phyloP scores from a whole-genome alignment of 2,888 invertebrate genomes.

The Nomada ferruginata region DNA sequence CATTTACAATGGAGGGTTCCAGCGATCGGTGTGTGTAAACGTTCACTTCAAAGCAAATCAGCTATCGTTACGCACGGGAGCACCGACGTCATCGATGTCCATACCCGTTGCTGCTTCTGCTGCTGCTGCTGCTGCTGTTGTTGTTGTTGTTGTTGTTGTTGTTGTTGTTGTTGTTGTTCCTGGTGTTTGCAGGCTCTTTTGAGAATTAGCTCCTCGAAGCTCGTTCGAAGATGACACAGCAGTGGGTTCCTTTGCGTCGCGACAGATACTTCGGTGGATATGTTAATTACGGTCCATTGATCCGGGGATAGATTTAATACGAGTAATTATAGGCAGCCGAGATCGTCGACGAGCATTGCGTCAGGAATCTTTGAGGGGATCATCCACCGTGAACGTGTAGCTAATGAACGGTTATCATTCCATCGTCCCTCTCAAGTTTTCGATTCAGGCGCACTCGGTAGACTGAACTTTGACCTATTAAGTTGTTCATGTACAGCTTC shows the following conservation, averaged over 20 bases:
- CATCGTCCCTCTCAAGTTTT: not conserved
- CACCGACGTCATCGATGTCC: slow-evolving; percentile 61
- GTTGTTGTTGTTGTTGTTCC: not conserved
- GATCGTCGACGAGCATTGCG: slow-evolving; percentile 23
- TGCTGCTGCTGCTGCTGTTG: slow-evolving; percentile 31
- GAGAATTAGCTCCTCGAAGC: slow-evolving; percentile 59
- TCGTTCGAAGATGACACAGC: slow-evolving; percentile 36
- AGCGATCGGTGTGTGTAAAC: slow-evolving; percentile 58
- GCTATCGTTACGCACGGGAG: slow-evolving; percentile 68
- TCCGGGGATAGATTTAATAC: slow-evolving; percentile 28
- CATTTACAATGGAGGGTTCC: slow-evolving; percentile 53
- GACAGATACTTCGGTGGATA: slow-evolving; percentile 30
- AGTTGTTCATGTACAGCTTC: too few species aligned
- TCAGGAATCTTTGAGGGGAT: slow-evolving; percentile 26
- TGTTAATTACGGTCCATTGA: slow-evolving; percentile 36
- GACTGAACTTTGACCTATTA: not conserved
- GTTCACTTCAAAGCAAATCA: slow-evolving; percentile 72
- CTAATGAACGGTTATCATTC: slow-evolving; percentile 7
- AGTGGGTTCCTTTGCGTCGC: slow-evolving; percentile 26
- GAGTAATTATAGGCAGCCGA: slow-evolving; percentile 32
- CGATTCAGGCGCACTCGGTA: not conserved
- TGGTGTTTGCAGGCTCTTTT: slow-evolving; percentile 54
- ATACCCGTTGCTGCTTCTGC: slow-evolving; percentile 30
- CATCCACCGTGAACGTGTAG: slow-evolving; percentile 19
- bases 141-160: not conserved